Evolutionary conservation across 2,888 invertebrate species (phyloP).

Genomic region (Leptopilina myrica): DNA sequence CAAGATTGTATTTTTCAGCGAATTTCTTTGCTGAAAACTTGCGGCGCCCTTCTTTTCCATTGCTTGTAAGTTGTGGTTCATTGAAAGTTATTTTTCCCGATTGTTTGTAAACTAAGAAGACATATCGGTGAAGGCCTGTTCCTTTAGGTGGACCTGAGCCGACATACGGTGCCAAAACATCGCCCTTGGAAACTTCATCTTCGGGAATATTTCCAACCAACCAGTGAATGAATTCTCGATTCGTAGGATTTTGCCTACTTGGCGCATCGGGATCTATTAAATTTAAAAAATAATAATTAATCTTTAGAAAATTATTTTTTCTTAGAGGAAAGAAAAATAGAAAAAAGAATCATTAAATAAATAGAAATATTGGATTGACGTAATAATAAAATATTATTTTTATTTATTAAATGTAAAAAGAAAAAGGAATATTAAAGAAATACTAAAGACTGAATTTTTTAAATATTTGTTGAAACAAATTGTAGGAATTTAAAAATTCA

Average conservation of each 20-base stretch:
- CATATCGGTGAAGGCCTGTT: constrained; percentile 88
- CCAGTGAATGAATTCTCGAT: constrained; percentile 95
- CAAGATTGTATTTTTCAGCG: constrained; percentile 89
- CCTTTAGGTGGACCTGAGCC: constrained; percentile 91
- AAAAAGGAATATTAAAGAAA: no score
- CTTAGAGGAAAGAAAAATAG: no score
- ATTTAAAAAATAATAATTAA: no score
- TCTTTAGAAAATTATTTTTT: no score
- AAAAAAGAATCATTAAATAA: no score
- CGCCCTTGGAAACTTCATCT: constrained; percentile 83
- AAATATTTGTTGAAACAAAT: no score
- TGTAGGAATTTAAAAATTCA: no score
- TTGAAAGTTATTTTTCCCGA: constrained; percentile 79
- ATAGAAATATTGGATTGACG: no score
- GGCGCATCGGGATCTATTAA: constrained; percentile 92
- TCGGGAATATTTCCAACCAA: constrained; percentile 92
- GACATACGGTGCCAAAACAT: constrained; percentile 86
- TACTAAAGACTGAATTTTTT: no score
- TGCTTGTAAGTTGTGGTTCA: constrained; percentile 79
- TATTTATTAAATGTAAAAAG: no score
- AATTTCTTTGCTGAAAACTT: constrained; percentile 85
- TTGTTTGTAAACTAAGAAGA: constrained; percentile 87
- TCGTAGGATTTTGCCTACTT: constrained; percentile 85
- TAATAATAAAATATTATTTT: no score
- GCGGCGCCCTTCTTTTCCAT: constrained; percentile 78